These are phyloP conservation scores for Parazoanthus darwini DNA, from an alignment of 92 coral and sea anemone genomes.

Conservation along the genomic window DNA sequence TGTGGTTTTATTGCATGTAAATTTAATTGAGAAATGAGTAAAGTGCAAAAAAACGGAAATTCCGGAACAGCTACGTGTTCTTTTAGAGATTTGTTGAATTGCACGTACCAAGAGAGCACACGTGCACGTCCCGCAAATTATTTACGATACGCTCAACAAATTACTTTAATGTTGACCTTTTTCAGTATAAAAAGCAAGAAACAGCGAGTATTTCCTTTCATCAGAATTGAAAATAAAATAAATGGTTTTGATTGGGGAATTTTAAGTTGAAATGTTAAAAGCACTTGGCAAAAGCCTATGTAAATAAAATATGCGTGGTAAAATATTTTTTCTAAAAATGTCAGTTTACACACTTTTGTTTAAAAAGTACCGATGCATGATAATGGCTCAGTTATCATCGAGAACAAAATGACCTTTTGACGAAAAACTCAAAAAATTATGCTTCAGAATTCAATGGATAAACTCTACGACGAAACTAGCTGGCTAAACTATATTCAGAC, in stretches of 20 bases:
- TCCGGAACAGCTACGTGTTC: constrained; percentile 1
- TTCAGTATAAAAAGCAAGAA: not conserved
- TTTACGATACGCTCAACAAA: not conserved
- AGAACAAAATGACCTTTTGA: not conserved
- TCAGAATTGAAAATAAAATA: not conserved
- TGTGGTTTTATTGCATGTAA: not conserved
- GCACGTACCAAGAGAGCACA: not conserved
- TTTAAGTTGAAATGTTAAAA: too few species aligned
- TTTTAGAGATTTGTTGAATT: not conserved
- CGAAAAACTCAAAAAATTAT: not conserved
- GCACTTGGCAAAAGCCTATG: not conserved
- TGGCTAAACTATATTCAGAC: not conserved
- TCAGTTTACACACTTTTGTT: not conserved
- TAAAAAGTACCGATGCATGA: not conserved
- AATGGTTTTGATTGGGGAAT: not conserved
- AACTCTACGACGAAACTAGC: not conserved
- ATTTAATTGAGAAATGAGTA: not conserved
- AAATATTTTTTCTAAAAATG: too few species aligned
- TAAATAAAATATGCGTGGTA: not conserved
- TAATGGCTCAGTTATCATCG: not conserved
- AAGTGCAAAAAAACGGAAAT: constrained; percentile 28
- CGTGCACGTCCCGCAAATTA: not conserved
- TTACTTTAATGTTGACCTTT: not conserved
- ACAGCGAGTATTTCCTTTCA: not conserved
- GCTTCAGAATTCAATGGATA: too few species aligned